phyloP scores from a whole-genome alignment of 2,888 invertebrate species.

The Xestobium rufovillosum region DNA sequence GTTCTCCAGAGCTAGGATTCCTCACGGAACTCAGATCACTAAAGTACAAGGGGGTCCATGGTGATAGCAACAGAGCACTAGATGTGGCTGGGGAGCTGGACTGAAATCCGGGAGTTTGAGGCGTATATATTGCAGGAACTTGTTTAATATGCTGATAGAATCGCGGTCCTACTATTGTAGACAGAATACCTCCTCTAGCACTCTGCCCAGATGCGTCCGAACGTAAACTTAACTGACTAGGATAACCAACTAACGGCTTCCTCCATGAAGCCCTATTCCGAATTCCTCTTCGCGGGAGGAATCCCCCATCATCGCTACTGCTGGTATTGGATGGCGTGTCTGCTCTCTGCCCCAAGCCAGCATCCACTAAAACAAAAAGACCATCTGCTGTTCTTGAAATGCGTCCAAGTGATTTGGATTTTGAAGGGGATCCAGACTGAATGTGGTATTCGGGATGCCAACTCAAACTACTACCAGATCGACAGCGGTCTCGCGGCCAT shows the following conservation, averaged over 20 bases:
- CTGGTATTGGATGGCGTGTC: slow-evolving; percentile 54
- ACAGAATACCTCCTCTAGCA: slow-evolving; percentile 38
- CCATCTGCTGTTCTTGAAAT: slow-evolving; percentile 70
- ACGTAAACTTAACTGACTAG: slow-evolving; percentile 60
- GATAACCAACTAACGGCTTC: slow-evolving; percentile 55
- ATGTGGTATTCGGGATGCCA: slow-evolving; percentile 42
- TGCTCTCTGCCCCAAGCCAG: slow-evolving; percentile 46
- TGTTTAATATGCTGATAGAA: slow-evolving; percentile 38
- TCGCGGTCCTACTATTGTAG: slow-evolving; percentile 27
- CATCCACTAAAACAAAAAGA: slow-evolving; percentile 59
- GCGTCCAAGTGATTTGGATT: slow-evolving; percentile 48
- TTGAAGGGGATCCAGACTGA: slow-evolving; percentile 36
- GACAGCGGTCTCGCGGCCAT: slow-evolving; percentile 67
- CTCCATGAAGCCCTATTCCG: slow-evolving; percentile 57
- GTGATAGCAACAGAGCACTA: slow-evolving; percentile 51
- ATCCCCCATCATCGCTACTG: slow-evolving; percentile 77
- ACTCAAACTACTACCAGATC: slow-evolving; percentile 43
- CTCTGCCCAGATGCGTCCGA: slow-evolving; percentile 57
- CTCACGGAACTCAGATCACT: slow-evolving; percentile 83
- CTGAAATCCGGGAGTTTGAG: slow-evolving; percentile 51
- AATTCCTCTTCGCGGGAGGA: slow-evolving; percentile 53
- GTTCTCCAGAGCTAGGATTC: slow-evolving; percentile 70
- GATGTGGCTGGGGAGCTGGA: slow-evolving; percentile 60
- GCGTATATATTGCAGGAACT: slow-evolving; percentile 40
- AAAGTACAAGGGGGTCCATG: slow-evolving; percentile 70